Percentiles rank a stretch among this genome's conserved stretches.
phyloP scores from a whole-genome alignment of 2,797 vertebrate genomes.

The Pitangus sulphuratus region DNA sequence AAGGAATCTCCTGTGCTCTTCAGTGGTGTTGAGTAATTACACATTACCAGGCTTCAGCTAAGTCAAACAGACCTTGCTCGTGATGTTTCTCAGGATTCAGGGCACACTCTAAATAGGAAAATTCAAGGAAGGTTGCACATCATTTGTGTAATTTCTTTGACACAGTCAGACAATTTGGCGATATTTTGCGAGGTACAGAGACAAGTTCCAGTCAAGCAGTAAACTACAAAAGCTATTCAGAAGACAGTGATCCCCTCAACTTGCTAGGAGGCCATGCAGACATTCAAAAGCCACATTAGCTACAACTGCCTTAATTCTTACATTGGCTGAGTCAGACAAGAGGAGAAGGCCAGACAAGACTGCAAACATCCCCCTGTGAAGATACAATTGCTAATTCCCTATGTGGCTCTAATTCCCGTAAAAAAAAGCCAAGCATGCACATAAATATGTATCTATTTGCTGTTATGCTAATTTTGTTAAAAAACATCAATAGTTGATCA shows the following conservation, averaged over 20 bases:
- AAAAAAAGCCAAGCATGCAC: neutral
- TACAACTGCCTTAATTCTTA: neutral
- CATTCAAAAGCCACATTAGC: neutral
- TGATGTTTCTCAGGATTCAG: rapidly evolving
- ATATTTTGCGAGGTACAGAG: neutral
- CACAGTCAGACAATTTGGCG: neutral
- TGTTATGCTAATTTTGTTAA: neutral
- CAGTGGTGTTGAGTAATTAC: neutral
- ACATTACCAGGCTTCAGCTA: neutral
- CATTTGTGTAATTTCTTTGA: neutral
- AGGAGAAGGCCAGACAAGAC: neutral
- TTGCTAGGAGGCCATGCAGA: neutral
- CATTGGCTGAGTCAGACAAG: neutral
- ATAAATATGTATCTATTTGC: conserved; percentile 31
- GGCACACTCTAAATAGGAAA: neutral
- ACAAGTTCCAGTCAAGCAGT: conserved; percentile 7
- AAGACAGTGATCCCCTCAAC: neutral
- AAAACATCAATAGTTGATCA: neutral
- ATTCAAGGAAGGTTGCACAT: neutral
- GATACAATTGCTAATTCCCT: neutral
- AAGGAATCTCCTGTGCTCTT: neutral
- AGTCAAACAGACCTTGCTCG: neutral
- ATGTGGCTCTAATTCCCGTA: neutral
- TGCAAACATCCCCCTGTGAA: neutral
- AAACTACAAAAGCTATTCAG: neutral